Evolutionary conservation across 2,113 vertebrate genomes (phyloP).

Genomic region (Ctenomys sociabilis): DNA sequence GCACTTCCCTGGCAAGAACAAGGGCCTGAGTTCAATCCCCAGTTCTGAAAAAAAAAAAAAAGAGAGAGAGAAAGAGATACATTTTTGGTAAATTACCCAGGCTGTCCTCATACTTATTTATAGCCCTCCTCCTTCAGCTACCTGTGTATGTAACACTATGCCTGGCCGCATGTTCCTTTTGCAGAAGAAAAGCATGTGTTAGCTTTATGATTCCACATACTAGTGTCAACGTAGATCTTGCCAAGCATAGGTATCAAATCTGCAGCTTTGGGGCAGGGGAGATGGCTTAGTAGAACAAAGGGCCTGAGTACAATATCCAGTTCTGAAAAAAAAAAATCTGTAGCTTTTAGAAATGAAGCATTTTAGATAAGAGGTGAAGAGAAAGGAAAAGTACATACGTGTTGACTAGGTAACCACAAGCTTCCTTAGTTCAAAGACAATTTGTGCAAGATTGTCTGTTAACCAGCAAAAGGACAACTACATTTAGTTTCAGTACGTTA

Average conservation of each 20-base stretch:
- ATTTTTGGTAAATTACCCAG: neutral
- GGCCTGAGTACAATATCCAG: too few species aligned
- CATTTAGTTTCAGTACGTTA: constrained; percentile 32
- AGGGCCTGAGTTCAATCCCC: too few species aligned
- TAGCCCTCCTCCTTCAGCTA: neutral
- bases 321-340: too few species aligned
- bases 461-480: constrained; percentile 42
- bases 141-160: neutral
- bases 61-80: too few species aligned
- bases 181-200: constrained; percentile 54
- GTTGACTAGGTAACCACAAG: neutral
- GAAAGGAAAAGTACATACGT: neutral
- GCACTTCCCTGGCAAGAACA: too few species aligned
- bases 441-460: constrained; percentile 41
- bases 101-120: neutral
- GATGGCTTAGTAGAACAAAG: too few species aligned
- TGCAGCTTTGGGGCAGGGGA: too few species aligned
- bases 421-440: constrained; percentile 30
- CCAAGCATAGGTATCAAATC: constrained; percentile 1
- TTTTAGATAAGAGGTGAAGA: neutral
- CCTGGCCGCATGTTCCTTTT: neutral
- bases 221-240: constrained; percentile 7
- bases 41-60: too few species aligned
- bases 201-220: constrained; percentile 35
- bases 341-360: neutral